These are phyloP conservation scores for Xanthorhoe designata DNA, from an alignment of 2,888 invertebrate genomes.

Conservation along the genomic window DNA sequence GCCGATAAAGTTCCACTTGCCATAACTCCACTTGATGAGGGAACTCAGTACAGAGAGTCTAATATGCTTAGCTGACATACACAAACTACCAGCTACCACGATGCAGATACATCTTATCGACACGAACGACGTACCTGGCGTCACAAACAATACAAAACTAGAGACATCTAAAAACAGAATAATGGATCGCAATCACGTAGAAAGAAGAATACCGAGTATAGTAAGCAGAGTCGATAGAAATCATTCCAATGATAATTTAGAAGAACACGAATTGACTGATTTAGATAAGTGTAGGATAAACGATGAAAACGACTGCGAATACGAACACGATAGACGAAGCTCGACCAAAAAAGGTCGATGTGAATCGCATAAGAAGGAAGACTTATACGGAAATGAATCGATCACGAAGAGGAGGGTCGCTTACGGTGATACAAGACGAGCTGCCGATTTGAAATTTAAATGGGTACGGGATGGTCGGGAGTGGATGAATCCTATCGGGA, in stretches of 20 bases:
- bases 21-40: constrained; percentile 52
- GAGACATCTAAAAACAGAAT: constrained; percentile 25
- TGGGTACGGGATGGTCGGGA: constrained; percentile 61
- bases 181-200: constrained; percentile 34
- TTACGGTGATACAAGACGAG: constrained; percentile 68
- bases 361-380: constrained; percentile 68
- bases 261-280: constrained; percentile 71
- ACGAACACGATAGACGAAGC: constrained; percentile 63
- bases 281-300: constrained; percentile 75
- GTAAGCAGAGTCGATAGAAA: constrained; percentile 58
- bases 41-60: constrained; percentile 43
- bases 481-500: constrained; percentile 64
- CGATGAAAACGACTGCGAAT: constrained; percentile 61
- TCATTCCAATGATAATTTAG: constrained; percentile 76
- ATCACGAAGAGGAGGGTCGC: constrained; percentile 67
- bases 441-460: constrained; percentile 79
- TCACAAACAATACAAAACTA: constrained; percentile 31
- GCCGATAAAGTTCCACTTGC: constrained; percentile 63
- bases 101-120: constrained; percentile 45
- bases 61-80: constrained; percentile 77
- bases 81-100: constrained; percentile 46
- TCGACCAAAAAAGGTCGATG: constrained; percentile 56
- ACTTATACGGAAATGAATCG: constrained; percentile 72
- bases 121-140: constrained; percentile 34
- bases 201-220: constrained; percentile 49